Percentiles rank a stretch among this genome's conserved stretches.
Evolutionary conservation across 2,797 vertebrate species (phyloP).

Genomic region (Macropus fuliginosus): DNA sequence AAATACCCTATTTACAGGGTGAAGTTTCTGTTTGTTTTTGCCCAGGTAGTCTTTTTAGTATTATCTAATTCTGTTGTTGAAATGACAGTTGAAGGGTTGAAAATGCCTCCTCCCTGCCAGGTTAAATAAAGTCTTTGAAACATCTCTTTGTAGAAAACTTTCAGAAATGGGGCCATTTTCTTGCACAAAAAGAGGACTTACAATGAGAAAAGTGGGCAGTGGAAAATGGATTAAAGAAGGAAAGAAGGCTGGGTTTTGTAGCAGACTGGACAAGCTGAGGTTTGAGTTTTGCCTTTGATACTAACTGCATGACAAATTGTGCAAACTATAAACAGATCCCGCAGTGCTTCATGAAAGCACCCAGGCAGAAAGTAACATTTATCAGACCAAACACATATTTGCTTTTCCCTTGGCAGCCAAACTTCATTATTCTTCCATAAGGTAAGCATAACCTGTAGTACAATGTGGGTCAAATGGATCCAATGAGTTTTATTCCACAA

Average conservation of each 20-base stretch:
- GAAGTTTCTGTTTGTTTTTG: not conserved
- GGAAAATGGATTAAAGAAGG: not conserved
- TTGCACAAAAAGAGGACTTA: not conserved
- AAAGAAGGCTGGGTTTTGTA: not conserved
- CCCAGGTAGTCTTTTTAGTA: not conserved
- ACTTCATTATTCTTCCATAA: conserved; percentile 61
- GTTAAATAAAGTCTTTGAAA: conserved; percentile 30
- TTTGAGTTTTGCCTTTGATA: conserved; percentile 47
- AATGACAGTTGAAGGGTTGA: conserved; percentile 20
- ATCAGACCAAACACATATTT: conserved; percentile 66
- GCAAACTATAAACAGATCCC: conserved; percentile 60
- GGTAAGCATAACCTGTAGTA: conserved; percentile 42
- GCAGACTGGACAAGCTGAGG: not conserved
- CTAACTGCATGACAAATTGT: conserved; percentile 37
- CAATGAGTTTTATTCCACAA: conserved; percentile 51
- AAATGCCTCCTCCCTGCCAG: not conserved
- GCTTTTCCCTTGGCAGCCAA: conserved; percentile 70
- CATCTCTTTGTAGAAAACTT: conserved; percentile 23
- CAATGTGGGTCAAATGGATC: conserved; percentile 61
- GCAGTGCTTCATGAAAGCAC: conserved; percentile 60
- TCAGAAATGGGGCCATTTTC: not conserved
- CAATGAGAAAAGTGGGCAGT: not conserved
- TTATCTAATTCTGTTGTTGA: conserved; percentile 10
- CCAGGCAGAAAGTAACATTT: conserved; percentile 53
- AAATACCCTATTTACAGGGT: not conserved